Base-by-base conservation (phyloP, 1,140 invertebrate genomes). In the Acromyrmex heyeri region DNA sequence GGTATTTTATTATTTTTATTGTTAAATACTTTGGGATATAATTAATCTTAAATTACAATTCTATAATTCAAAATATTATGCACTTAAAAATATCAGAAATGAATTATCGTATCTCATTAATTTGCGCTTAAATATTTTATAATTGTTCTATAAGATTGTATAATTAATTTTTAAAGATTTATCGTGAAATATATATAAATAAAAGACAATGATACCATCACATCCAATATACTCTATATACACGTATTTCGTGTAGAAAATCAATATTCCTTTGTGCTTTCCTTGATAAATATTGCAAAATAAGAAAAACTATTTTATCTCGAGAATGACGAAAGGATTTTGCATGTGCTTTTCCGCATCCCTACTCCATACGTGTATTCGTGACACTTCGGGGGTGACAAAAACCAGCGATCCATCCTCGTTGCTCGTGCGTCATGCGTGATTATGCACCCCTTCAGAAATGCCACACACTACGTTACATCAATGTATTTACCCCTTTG, bases 381-480 rank as follows among this genome's bases (percentile, higher is more conserved):
- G 30, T 14, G 24, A 70, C 18, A 18, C 38, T 61, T 24, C 79
- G 53, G 18, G 34, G 24, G 18, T 82, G 34, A 61, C 79, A 82
- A 61, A 82, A 82, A 82, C 67, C 21, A 61, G 34, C 53, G 34
- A 61, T 72, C 78, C 18, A 48, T 72, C 24, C 67, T 82, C 27
- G 38, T 72, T 72, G 59, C 65, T 48, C 53, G 18, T 72, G 79
- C 67, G 38, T 82, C 53, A 48, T 69, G 55, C 79, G 53, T 82
- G 67, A 82, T 82, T 82, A 82, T 82, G 79, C 79, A 82, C 79
- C 79, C 78, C 55, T 82, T 30, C 16, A 55, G 18, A 44, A 73
- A 44, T 73, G 57, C 18, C 38, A 27, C 62, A 48, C 27, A 48
- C 77, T 30, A 79, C 12, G 77, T 67, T 34, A 65, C 24, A 16